Conservation (phyloP, 64 coral and sea anemone species). For the Montipora sp. region DNA sequence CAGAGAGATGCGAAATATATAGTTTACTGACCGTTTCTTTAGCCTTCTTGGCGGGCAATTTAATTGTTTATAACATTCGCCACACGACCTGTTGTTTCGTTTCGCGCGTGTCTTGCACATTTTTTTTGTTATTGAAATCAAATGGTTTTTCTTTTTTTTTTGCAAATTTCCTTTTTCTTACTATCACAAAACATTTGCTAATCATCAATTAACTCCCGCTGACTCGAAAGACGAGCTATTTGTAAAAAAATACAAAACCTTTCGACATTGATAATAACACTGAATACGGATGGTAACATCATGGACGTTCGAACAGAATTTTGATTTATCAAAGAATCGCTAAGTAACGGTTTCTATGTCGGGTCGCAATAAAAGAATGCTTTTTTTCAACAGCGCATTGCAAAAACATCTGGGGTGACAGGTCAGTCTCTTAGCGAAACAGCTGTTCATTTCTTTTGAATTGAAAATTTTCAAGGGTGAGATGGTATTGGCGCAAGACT, state of each 20-base stretch:
- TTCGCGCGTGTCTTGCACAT: not conserved
- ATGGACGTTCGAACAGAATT: not conserved
- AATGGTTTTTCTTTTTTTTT: not conserved
- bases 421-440: not conserved
- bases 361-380: not conserved
- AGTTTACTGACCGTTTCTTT: not conserved
- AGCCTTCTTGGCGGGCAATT: not conserved
- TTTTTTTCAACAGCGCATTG: not conserved
- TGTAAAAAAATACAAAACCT: not conserved
- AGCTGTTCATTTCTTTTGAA: not conserved
- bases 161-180: not conserved
- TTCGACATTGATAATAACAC: not conserved
- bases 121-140: constrained; percentile 22
- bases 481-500: no score
- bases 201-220: not conserved
- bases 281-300: not conserved
- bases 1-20: not conserved
- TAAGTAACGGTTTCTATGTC: not conserved
- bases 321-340: not conserved
- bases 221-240: not conserved
- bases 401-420: not conserved
- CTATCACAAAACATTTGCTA: constrained; percentile 10
- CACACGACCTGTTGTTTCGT: constrained; percentile 21
- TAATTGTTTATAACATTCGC: constrained; percentile 26
- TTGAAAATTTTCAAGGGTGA: not conserved